Conservation (phyloP, 2,888 invertebrate genomes). For the Thysanoteuthis rhombus region DNA sequence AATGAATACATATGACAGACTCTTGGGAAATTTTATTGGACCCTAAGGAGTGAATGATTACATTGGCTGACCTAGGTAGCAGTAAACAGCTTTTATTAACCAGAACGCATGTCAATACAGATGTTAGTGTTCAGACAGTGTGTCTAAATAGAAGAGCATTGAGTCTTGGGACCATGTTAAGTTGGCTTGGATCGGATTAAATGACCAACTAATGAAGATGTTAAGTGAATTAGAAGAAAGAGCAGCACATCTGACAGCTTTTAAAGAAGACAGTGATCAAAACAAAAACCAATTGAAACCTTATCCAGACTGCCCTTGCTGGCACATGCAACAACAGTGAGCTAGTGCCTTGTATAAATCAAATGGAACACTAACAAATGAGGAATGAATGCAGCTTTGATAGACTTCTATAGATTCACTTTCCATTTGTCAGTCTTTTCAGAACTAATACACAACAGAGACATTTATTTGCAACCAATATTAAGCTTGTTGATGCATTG, state of each 20-base stretch:
- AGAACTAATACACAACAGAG: background rate
- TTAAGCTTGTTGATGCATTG: too few species aligned
- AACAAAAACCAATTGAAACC: background rate
- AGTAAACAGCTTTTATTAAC: background rate
- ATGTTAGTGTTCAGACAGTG: background rate
- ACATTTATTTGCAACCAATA: background rate
- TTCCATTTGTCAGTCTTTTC: background rate
- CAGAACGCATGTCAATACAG: background rate
- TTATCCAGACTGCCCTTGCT: background rate
- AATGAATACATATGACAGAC: background rate
- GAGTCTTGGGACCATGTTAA: background rate
- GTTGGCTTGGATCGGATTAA: background rate
- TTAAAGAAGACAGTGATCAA: background rate
- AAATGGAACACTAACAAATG: background rate
- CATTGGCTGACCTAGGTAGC: background rate
- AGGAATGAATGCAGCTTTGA: background rate
- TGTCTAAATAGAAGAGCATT: background rate
- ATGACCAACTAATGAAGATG: conserved; percentile 12
- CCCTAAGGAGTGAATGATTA: background rate
- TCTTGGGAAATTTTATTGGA: conserved; percentile 12
- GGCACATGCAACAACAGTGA: background rate
- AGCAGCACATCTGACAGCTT: background rate
- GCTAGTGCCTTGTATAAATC: background rate
- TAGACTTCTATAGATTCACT: background rate
- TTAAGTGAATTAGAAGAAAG: background rate